Evolutionary conservation across 2,113 vertebrate species (phyloP).

Genomic region (Tyrannus savana): DNA sequence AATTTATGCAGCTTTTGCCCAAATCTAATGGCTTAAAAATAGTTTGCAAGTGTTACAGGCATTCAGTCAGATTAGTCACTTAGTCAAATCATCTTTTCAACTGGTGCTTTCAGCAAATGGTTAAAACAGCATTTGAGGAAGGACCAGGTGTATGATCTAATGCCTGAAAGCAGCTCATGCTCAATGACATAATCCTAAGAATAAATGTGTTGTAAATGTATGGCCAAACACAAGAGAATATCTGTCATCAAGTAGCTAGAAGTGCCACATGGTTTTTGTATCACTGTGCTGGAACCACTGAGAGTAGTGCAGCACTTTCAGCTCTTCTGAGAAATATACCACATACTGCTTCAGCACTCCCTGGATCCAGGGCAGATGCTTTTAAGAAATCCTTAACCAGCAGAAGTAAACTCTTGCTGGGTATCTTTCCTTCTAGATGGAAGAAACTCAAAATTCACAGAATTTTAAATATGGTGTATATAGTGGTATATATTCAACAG

Average conservation of each 20-base stretch:
- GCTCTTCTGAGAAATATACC: slow-evolving; percentile 11
- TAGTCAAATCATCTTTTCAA: slow-evolving; percentile 66
- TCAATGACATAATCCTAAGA: slow-evolving; percentile 63
- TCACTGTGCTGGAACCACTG: background rate
- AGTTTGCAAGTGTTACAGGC: slow-evolving; percentile 41
- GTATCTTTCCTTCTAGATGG: background rate
- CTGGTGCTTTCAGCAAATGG: slow-evolving; percentile 55
- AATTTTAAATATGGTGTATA: background rate
- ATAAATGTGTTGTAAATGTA: slow-evolving; percentile 55
- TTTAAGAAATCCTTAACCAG: background rate
- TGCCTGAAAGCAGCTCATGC: slow-evolving; percentile 32
- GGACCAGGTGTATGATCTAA: slow-evolving; percentile 57
- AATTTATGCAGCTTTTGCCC: slow-evolving; percentile 39
- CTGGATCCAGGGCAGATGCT: background rate
- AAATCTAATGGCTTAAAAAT: slow-evolving; percentile 47
- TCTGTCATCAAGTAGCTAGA: slow-evolving; percentile 49
- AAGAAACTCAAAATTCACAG: background rate
- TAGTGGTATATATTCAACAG: background rate
- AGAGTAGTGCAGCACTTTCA: background rate
- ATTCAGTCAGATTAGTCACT: slow-evolving; percentile 58
- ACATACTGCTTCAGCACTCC: background rate
- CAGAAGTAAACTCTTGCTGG: background rate
- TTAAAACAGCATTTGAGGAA: slow-evolving; percentile 43
- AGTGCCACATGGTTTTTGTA: slow-evolving; percentile 51
- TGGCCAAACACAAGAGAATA: slow-evolving; percentile 58